Evolutionary conservation across 2,797 vertebrate genomes (phyloP).

Genomic region (Crossoptilon crossoptilon): DNA sequence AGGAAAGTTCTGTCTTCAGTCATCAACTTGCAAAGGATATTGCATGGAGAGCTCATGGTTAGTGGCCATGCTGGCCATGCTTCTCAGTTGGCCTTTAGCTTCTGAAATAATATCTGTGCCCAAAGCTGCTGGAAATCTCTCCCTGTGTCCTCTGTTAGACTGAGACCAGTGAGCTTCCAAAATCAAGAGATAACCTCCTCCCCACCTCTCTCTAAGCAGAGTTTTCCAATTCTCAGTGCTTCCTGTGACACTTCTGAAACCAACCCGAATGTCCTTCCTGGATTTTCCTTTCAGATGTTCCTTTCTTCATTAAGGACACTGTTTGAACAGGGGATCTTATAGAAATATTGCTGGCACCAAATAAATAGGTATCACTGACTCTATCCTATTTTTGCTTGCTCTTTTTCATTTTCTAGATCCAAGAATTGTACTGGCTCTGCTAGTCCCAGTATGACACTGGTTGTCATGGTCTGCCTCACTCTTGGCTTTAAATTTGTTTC

Average conservation of each 20-base stretch:
- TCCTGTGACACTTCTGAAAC: background rate
- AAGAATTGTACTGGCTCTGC: background rate
- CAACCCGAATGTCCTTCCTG: too few species aligned
- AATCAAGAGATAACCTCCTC: background rate
- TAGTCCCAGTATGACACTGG: background rate
- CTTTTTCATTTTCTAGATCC: background rate
- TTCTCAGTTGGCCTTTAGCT: background rate
- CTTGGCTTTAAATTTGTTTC: background rate
- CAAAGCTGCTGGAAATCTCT: background rate
- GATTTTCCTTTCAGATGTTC: background rate
- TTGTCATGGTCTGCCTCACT: background rate
- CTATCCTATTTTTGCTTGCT: background rate
- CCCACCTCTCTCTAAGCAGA: background rate
- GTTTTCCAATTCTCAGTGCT: background rate
- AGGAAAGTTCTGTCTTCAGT: background rate
- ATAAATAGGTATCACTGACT: background rate
- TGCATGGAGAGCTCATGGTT: too few species aligned
- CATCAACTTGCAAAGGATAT: background rate
- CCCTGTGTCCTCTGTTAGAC: background rate
- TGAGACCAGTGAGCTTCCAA: background rate
- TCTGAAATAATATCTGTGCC: background rate
- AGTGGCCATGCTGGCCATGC: too few species aligned
- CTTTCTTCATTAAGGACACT: background rate
- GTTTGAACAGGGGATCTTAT: background rate
- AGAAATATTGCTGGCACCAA: background rate